Percentiles rank a stretch among this genome's conserved stretches.
Conservation (phyloP, 1,140 invertebrate genomes). For the Leguminivora glycinivorella region DNA sequence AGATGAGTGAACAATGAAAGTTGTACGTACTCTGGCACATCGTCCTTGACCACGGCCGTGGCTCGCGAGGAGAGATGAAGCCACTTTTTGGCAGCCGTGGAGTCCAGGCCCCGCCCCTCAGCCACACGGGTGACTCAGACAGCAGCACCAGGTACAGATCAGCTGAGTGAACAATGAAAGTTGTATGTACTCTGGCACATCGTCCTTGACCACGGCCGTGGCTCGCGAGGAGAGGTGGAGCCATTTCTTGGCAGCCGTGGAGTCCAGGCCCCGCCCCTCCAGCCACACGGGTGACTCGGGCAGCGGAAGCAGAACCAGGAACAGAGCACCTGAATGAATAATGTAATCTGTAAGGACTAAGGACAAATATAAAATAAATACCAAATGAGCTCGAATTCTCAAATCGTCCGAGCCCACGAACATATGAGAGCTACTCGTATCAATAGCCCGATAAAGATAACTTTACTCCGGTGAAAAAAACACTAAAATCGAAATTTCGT, state of each 20-base stretch:
- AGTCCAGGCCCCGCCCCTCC: constrained; percentile 70
- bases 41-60: constrained; percentile 55
- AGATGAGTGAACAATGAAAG: not conserved
- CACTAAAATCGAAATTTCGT: no score
- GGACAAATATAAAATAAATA: no score
- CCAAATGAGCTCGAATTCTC: no score
- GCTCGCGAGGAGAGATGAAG: constrained; percentile 69
- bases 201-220: constrained; percentile 55
- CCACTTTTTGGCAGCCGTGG: constrained; percentile 73
- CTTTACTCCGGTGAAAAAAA: no score
- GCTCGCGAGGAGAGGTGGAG: constrained; percentile 69
- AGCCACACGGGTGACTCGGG: constrained; percentile 82
- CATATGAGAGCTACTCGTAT: no score
- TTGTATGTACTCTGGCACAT: constrained; percentile 32
- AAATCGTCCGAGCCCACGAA: no score
- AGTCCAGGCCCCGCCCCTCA: constrained; percentile 75
- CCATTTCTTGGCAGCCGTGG: constrained; percentile 77
- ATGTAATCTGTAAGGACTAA: constrained; percentile 7
- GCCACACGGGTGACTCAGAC: constrained; percentile 81
- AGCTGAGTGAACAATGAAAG: constrained; percentile 38
- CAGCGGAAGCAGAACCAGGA: no score
- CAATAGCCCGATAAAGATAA: no score
- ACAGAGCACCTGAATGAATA: constrained; percentile 54
- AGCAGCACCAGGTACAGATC: constrained; percentile 75
- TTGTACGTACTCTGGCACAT: constrained; percentile 31